Evolutionary conservation across 2,797 vertebrate species (phyloP).

Genomic region (Rhinogobio ventralis): DNA sequence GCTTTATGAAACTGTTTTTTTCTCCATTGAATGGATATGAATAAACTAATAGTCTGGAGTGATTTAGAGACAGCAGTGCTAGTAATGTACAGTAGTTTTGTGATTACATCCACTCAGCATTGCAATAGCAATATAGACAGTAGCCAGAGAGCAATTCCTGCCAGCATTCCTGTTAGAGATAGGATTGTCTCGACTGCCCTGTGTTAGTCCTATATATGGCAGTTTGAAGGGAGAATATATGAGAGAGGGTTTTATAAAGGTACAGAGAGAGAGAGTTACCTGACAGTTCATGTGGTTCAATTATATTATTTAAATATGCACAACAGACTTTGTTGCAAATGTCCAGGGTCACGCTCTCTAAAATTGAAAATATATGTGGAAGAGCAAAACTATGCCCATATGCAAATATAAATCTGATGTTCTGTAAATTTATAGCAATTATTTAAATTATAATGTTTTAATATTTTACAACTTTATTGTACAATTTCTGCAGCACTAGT

Average conservation of each 20-base stretch:
- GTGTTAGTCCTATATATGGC: background rate
- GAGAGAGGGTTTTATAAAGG: background rate
- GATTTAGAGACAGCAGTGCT: background rate
- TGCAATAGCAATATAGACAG: background rate
- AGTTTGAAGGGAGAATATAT: background rate
- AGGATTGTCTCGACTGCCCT: background rate
- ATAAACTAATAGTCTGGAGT: background rate
- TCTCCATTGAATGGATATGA: background rate
- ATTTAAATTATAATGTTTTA: background rate
- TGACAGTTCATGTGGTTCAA: background rate
- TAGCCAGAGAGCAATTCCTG: background rate
- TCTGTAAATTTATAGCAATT: background rate
- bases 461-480: background rate
- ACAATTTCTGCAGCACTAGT: background rate
- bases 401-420: background rate
- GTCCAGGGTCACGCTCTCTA: background rate
- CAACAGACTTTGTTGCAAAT: background rate
- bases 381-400: background rate
- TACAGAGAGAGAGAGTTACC: background rate
- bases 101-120: constrained; percentile 4
- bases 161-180: constrained; percentile 10
- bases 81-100: background rate
- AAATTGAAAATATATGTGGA: background rate
- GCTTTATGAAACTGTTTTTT: background rate
- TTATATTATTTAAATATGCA: background rate